phyloP scores from a whole-genome alignment of 2,888 invertebrate genomes.

The Tinea pellionella region DNA sequence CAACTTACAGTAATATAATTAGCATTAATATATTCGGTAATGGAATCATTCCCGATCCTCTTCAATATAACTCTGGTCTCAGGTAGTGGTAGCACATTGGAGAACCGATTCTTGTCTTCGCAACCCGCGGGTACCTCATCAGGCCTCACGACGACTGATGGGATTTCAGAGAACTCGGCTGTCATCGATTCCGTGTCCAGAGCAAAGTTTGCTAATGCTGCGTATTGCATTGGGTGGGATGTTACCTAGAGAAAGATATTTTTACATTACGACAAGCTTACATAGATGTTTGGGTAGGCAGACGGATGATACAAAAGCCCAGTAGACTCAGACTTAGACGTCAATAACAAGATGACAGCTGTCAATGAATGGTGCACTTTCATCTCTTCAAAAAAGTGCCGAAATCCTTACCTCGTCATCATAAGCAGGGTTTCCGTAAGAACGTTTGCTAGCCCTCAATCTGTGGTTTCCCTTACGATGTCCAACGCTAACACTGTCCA shows the following conservation, averaged over 20 bases:
- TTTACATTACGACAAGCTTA: no score
- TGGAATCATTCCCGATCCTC: conserved; percentile 77
- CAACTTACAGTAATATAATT: conserved; percentile 87
- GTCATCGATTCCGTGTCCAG: conserved; percentile 77
- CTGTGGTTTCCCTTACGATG: conserved; percentile 77
- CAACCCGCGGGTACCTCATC: conserved; percentile 89
- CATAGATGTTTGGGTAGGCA: no score
- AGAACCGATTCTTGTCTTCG: conserved; percentile 90
- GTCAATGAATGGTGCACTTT: no score
- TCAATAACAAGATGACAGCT: no score
- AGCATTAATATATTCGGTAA: conserved; percentile 93
- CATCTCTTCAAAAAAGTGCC: no score
- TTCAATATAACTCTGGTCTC: conserved; percentile 87
- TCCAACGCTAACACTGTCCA: conserved; percentile 90
- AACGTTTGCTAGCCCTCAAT: conserved; percentile 81
- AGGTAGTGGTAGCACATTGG: conserved; percentile 94
- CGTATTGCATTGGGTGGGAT: conserved; percentile 81
- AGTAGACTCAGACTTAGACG: no score
- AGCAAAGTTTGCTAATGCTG: conserved; percentile 80
- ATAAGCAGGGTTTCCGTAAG: conserved; percentile 91
- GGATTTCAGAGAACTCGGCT: conserved; percentile 86
- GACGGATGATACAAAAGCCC: no score
- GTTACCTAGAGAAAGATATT: conserved; percentile 63
- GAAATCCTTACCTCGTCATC: conserved; percentile 90
- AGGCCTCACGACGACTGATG: conserved; percentile 79